Evolutionary conservation across 2,888 invertebrate species (phyloP).

Genomic region (Meloe dianella): DNA sequence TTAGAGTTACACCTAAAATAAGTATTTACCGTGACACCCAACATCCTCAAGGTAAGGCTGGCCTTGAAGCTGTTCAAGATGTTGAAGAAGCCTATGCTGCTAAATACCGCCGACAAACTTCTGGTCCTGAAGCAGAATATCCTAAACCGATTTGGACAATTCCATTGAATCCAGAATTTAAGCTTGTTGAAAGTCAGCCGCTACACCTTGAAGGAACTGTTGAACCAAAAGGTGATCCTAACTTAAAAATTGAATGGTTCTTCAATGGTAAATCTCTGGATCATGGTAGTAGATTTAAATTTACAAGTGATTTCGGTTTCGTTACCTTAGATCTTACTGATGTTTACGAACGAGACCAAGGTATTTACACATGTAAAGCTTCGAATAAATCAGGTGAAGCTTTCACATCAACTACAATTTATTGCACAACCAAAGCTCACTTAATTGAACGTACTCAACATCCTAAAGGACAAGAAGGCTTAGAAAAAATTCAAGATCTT

Average conservation of each 20-base stretch:
- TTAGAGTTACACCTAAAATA: constrained; percentile 82
- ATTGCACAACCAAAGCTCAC: constrained; percentile 80
- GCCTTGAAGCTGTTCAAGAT: constrained; percentile 87
- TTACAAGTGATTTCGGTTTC: constrained; percentile 95
- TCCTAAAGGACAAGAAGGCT: constrained; percentile 92
- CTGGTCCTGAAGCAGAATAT: constrained; percentile 77
- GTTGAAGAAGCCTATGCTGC: constrained; percentile 82
- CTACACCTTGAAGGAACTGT: constrained; percentile 94
- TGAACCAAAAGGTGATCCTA: constrained; percentile 91
- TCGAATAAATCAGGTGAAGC: constrained; percentile 89
- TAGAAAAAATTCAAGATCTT: constrained; percentile 88
- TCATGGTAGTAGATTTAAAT: constrained; percentile 88
- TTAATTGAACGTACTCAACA: constrained; percentile 90
- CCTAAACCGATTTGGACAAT: constrained; percentile 87
- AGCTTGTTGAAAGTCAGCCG: constrained; percentile 80
- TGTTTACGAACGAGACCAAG: constrained; percentile 91
- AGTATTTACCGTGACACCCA: constrained; percentile 88
- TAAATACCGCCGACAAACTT: constrained; percentile 72
- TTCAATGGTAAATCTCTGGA: constrained; percentile 89
- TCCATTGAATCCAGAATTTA: constrained; percentile 81
- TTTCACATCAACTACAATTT: constrained; percentile 88
- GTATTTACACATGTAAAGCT: constrained; percentile 91
- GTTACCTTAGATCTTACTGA: constrained; percentile 92
- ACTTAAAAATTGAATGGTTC: constrained; percentile 91
- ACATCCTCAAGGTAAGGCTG: constrained; percentile 92